Base-by-base conservation (phyloP, 1,140 invertebrate genomes). In the Maniola jurtina region DNA sequence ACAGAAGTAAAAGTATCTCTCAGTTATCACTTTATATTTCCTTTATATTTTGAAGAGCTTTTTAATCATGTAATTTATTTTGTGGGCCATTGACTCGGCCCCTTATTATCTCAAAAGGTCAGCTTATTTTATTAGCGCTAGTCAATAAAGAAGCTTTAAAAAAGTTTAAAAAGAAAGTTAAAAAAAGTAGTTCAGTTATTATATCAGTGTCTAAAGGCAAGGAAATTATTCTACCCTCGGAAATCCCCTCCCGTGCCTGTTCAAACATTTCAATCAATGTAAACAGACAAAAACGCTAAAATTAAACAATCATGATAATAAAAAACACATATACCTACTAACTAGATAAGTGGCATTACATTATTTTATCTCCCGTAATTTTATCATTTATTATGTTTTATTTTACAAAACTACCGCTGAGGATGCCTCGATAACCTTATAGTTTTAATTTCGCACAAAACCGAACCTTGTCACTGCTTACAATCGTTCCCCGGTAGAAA, bases 281-380 rank as follows among this genome's bases (percentile, higher is more conserved):
- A 80, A 76, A 82, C 81, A 81, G 76, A 79, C 71, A 76, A 71
- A 76, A 79, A 16, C 69, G 63, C 68, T 77, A 84, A n/a, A 38
- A 59, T 84, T 80, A 82, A 84, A 83, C 81, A 81, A 82, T 81
- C 62, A 82, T 45, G 13, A n/a, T 81, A 84, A 74, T 10, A 81
- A 81, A 82, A 83, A 78, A 84, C 77, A 81, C 78, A 82, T 88
- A 84, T 81, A 81, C 86, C 85, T 89, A 89, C 75, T 66, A 81
- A 84, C 85, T 89, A 89, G 73, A 84, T 73, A 77, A 83, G 80
- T 84, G 79, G 79, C 81, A 79, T 81, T 71, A 42, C 15, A 52
- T 55, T 54, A 54, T 15, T 15, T 55, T 55, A 34, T 55, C 54
- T n/a, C 15, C 34, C 34, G 25, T 15, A 10, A 42, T 5, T 42